These are phyloP conservation scores for Poeciliopsis retropinna DNA, from an alignment of 2,113 vertebrate genomes.

Conservation along the genomic window DNA sequence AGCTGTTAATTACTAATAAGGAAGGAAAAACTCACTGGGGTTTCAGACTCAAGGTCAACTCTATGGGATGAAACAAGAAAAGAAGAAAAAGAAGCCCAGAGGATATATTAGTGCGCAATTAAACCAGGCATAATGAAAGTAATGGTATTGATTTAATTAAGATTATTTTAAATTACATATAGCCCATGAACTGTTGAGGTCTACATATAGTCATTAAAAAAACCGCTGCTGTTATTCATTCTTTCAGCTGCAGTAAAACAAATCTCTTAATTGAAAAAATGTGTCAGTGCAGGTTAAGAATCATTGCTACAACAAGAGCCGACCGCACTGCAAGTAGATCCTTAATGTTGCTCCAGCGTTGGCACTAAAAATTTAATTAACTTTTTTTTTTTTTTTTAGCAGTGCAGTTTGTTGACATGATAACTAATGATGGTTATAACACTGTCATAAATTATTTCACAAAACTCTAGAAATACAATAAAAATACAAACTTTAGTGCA, in stretches of 20 bases:
- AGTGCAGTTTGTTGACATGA: background rate
- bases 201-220: conserved; percentile 22
- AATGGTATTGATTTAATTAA: conserved; percentile 75
- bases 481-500: background rate
- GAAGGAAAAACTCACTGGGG: conserved; percentile 65
- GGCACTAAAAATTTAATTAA: background rate
- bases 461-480: background rate
- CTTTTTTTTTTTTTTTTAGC: background rate
- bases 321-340: background rate
- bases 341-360: background rate
- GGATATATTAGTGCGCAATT: conserved; percentile 63
- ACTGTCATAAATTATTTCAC: background rate
- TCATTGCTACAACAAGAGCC: background rate
- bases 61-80: conserved; percentile 56
- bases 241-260: conserved; percentile 14
- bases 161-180: conserved; percentile 58
- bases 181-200: conserved; percentile 17
- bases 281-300: conserved; percentile 1
- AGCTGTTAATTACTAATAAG: conserved; percentile 73
- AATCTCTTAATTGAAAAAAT: conserved; percentile 28
- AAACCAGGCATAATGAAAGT: conserved; percentile 62
- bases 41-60: conserved; percentile 70
- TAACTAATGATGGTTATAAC: background rate
- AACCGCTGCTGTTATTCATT: conserved; percentile 13
- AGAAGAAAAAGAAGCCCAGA: conserved; percentile 23